Evolutionary conservation across 1,140 invertebrate genomes (phyloP).

Genomic region (Aculops lycopersici): DNA sequence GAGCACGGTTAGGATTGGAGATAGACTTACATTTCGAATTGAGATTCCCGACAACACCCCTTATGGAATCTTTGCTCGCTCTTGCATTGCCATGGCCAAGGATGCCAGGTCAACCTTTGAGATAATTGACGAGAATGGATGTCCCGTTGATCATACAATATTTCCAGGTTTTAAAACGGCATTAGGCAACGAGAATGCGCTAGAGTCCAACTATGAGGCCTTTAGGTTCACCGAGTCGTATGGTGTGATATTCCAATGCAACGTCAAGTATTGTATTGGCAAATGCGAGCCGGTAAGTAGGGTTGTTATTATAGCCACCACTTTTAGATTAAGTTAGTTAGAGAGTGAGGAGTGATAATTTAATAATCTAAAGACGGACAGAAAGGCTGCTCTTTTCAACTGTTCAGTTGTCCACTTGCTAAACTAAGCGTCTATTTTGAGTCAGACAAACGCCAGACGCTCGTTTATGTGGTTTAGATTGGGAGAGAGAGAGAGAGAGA

Average conservation of each 20-base stretch:
- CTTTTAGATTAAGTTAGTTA: not conserved
- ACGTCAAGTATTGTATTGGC: slow-evolving; percentile 77
- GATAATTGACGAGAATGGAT: slow-evolving; percentile 75
- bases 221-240: slow-evolving; percentile 83
- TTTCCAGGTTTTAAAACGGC: slow-evolving; percentile 44
- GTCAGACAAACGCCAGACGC: not conserved
- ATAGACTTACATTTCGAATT: slow-evolving; percentile 70
- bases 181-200: slow-evolving; percentile 38
- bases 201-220: slow-evolving; percentile 66
- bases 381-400: not conserved
- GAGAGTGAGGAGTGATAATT: not conserved
- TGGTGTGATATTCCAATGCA: slow-evolving; percentile 83
- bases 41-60: slow-evolving; percentile 82
- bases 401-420: too few species aligned
- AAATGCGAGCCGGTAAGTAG: slow-evolving; percentile 51
- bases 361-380: not conserved
- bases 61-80: slow-evolving; percentile 73
- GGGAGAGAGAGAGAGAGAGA: too few species aligned
- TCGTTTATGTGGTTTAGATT: not conserved
- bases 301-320: not conserved
- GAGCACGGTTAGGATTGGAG: slow-evolving; percentile 68
- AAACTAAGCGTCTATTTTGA: not conserved
- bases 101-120: slow-evolving; percentile 79
- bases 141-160: slow-evolving; percentile 62
- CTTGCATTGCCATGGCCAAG: slow-evolving; percentile 81